phyloP scores from a whole-genome alignment of 2,113 vertebrate genomes.

The Platichthys flesus region DNA sequence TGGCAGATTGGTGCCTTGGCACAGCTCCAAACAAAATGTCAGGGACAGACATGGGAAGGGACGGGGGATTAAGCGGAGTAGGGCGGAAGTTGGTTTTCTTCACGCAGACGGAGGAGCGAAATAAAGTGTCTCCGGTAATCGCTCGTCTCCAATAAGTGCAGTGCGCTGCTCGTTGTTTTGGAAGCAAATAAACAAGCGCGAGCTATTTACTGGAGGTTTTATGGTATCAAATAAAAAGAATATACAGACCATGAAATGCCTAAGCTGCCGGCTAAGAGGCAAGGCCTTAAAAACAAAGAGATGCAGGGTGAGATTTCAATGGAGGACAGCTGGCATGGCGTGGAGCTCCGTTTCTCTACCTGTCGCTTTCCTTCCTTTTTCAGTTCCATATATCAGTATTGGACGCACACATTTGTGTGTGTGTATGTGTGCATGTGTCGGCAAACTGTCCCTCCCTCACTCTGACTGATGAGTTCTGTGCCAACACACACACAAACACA shows the following conservation, averaged over 20 bases:
- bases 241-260: constrained; percentile 74
- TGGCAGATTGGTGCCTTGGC: constrained; percentile 66
- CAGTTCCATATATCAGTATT: constrained; percentile 37
- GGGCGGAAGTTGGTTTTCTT: constrained; percentile 37
- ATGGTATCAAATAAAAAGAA: constrained; percentile 74
- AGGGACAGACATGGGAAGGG: constrained; percentile 30
- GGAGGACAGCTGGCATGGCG: constrained; percentile 65
- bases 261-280: constrained; percentile 56
- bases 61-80: not conserved
- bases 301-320: constrained; percentile 60
- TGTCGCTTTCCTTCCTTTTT: constrained; percentile 41
- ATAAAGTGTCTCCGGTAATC: constrained; percentile 43
- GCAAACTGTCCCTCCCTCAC: constrained; percentile 27
- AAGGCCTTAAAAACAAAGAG: constrained; percentile 64
- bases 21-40: constrained; percentile 56
- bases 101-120: constrained; percentile 14
- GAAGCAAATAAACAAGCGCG: constrained; percentile 62
- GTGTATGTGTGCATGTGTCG: not conserved
- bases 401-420: not conserved
- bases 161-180: constrained; percentile 54
- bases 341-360: constrained; percentile 52
- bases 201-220: constrained; percentile 73
- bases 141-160: constrained; percentile 47
- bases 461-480: constrained; percentile 55
- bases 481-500: constrained; percentile 32